Evolutionary conservation across 2,797 vertebrate species (phyloP), one percentile per base, ranked within the genome.

Genomic region (Sylvilagus floridanus): DNA sequence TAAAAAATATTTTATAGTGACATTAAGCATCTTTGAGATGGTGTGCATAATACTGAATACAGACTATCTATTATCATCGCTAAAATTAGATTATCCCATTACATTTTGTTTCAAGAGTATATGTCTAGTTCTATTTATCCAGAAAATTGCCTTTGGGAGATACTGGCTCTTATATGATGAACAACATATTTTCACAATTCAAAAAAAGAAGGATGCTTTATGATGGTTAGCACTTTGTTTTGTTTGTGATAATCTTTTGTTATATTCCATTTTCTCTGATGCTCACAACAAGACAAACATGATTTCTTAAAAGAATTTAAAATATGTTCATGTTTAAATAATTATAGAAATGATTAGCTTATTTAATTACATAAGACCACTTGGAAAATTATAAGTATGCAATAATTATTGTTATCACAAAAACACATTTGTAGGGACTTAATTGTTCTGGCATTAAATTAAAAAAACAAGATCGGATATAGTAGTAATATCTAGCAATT

Each of bases 351-450:
- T 1, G 30, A 57, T 35, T 81, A 54, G 65, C 1, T 81, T 88
- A 6, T 95, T 93, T 71, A 24, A 84, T 75, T 50, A 50, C 12
- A 81, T 5, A 84, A 66, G 75, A 76, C 28, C 72, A 77, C 28
- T 68, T 81, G 28, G 24, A 90, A 91, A 83, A 32, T 7, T 26
- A 52, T 50, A 85, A 97, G 81, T 32, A 82, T 35, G 28, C n/a
- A 12, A 63, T 47, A 22, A 63, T 35, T 72, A 26, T n/a, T 21
- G 3, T 69, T 50, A 82, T 76, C 24, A 66, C 57, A 78, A 87
- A 91, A 81, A 82, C 47, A 79, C 83, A 63, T 71, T 9, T 87
- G 24, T 60, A 82, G 63, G 9, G 24, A 28, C 2, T 57, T 88
- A 54, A 69, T 57, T 71, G 24, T 85, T 72, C 37, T 83, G 32